Conservation (phyloP, 35 echinoderm and acorn worm species). For the Strongylocentrotus purpuratus region DNA sequence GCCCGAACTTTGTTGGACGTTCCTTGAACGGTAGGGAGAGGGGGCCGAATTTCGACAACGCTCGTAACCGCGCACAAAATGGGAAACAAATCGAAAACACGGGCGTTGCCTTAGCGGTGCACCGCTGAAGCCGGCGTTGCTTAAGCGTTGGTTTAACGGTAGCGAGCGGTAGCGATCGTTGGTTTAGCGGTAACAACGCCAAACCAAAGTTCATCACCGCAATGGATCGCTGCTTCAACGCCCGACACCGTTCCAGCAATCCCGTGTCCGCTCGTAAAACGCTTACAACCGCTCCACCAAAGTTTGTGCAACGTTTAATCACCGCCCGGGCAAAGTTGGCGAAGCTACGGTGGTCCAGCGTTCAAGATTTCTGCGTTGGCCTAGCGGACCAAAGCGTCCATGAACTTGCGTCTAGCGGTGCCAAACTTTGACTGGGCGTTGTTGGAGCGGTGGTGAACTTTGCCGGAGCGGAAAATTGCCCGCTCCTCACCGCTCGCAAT, state of each 20-base stretch:
- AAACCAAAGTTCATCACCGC: conserved; percentile 32
- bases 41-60: conserved; percentile 36
- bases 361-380: conserved; percentile 8
- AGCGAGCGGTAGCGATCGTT: conserved; percentile 38
- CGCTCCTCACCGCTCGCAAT: conserved; percentile 40
- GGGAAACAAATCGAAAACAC: conserved; percentile 31
- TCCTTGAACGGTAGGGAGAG: conserved; percentile 41
- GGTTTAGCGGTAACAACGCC: conserved; percentile 19
- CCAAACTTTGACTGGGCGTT: conserved; percentile 44
- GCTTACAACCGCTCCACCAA: conserved; percentile 42
- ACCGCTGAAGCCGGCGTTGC: conserved; percentile 36
- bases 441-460: conserved; percentile 35
- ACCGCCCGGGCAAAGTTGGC: conserved; percentile 34
- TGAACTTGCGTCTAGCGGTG: conserved; percentile 40
- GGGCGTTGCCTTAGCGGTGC: conserved; percentile 32
- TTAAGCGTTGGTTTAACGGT: conserved; percentile 42
- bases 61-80: neutral
- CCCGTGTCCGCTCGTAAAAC: conserved; percentile 41
- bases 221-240: conserved; percentile 38
- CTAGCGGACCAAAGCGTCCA: conserved; percentile 30
- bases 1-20: conserved; percentile 30
- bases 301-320: conserved; percentile 41
- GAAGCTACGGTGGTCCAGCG: neutral
- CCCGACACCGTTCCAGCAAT: conserved; percentile 36
- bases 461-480: conserved; percentile 35